Percentiles rank a stretch among this genome's conserved stretches.
Evolutionary conservation across 2,888 invertebrate genomes (phyloP).

Genomic region (Drosophila kambysellisi): DNA sequence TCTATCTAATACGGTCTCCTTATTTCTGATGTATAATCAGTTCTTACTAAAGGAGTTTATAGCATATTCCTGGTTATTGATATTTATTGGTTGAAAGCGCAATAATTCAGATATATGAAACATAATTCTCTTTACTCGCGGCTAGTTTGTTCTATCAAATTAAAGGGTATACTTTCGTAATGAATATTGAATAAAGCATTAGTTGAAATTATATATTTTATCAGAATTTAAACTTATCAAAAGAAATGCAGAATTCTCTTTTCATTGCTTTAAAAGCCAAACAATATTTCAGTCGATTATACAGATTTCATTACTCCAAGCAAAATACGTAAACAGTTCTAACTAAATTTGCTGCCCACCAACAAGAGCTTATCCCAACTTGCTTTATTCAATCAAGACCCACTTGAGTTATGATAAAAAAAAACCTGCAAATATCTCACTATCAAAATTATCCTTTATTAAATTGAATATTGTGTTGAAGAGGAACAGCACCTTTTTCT

Average conservation of each 20-base stretch:
- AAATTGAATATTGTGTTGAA: constrained; percentile 34
- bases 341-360: background rate
- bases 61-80: too few species aligned
- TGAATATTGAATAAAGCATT: background rate
- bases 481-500: constrained; percentile 3
- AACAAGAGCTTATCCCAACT: constrained; percentile 17
- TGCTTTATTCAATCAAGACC: constrained; percentile 48
- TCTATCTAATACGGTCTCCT: background rate
- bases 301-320: background rate
- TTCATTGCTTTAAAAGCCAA: background rate
- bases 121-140: too few species aligned
- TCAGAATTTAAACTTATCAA: background rate
- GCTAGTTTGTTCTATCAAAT: background rate
- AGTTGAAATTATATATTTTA: too few species aligned
- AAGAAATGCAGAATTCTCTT: background rate
- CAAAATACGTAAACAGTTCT: constrained; percentile 1
- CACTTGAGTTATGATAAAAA: constrained; percentile 34
- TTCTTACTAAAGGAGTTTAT: background rate
- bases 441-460: constrained; percentile 52
- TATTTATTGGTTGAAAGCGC: too few species aligned
- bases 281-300: background rate
- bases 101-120: too few species aligned
- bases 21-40: background rate
- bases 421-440: constrained; percentile 14
- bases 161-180: background rate